Percentiles rank a stretch among this genome's conserved stretches.
phyloP scores from a whole-genome alignment of 1,140 invertebrate genomes.

The Anoplolepis gracilipes region DNA sequence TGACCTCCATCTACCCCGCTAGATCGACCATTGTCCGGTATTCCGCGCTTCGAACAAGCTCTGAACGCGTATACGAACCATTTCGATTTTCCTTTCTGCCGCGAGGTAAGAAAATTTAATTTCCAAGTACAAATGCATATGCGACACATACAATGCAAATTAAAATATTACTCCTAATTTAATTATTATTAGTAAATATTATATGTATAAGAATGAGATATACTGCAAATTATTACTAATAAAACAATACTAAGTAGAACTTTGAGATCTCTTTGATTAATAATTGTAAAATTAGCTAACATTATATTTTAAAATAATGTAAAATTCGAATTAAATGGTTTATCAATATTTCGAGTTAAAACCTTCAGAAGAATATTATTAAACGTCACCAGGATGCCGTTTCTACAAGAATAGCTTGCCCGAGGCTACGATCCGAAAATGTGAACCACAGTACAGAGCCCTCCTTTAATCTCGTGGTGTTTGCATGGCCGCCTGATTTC shows the following conservation, averaged over 20 bases:
- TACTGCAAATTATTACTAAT: slow-evolving; percentile 10
- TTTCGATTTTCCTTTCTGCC: slow-evolving; percentile 25
- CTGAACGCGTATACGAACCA: slow-evolving; percentile 16
- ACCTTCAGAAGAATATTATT: slow-evolving; percentile 75
- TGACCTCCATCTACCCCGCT: slow-evolving; percentile 67
- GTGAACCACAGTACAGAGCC: slow-evolving; percentile 63
- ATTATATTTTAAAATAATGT: neutral
- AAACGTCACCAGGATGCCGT: slow-evolving; percentile 67
- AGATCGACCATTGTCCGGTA: slow-evolving; percentile 70
- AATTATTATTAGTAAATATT: neutral
- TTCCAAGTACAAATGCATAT: neutral
- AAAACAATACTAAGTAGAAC: too few species aligned
- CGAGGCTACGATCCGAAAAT: slow-evolving; percentile 64
- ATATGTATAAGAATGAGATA: neutral
- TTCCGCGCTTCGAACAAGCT: slow-evolving; percentile 51
- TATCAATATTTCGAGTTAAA: neutral
- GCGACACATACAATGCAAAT: neutral
- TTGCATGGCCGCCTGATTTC: slow-evolving; percentile 79
- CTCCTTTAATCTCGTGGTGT: slow-evolving; percentile 85
- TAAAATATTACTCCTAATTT: neutral
- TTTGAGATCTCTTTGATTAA: neutral
- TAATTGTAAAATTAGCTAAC: neutral
- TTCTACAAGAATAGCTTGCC: slow-evolving; percentile 54
- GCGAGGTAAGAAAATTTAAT: neutral
- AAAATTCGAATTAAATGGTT: slow-evolving; percentile 20